These are phyloP conservation scores for Brachionus paranguensis DNA, from an alignment of 1,140 invertebrate genomes.

Conservation along the genomic window DNA sequence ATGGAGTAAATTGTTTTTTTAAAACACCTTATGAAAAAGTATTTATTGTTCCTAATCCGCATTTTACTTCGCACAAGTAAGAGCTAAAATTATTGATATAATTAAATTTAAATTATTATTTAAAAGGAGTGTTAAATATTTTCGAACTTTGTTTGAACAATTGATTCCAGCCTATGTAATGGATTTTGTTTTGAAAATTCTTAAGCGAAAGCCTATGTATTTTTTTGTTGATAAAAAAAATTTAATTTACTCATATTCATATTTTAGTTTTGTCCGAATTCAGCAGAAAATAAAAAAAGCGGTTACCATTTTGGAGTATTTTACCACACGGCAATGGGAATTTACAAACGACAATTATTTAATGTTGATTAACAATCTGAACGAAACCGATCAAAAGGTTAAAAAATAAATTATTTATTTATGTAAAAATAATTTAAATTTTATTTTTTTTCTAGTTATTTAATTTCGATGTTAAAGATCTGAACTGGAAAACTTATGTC, in stretches of 20 bases:
- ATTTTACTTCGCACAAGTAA: slow-evolving; percentile 44
- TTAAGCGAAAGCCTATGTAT: slow-evolving; percentile 45
- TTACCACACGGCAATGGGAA: slow-evolving; percentile 72
- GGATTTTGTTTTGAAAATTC: slow-evolving; percentile 49
- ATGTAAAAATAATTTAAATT: not conserved
- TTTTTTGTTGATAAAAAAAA: not conserved
- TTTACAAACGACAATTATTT: slow-evolving; percentile 70
- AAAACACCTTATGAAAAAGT: slow-evolving; percentile 50
- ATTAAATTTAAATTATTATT: not conserved
- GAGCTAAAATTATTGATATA: not conserved
- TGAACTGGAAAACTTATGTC: slow-evolving; percentile 51
- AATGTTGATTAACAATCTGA: slow-evolving; percentile 56
- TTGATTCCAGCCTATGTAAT: slow-evolving; percentile 51
- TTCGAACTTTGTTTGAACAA: slow-evolving; percentile 46
- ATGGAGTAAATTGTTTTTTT: slow-evolving; percentile 45
- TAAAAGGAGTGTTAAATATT: slow-evolving; percentile 44
- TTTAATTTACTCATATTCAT: not conserved
- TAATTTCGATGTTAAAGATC: slow-evolving; percentile 49
- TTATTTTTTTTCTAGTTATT: slow-evolving; percentile 41
- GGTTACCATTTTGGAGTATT: slow-evolving; percentile 69
- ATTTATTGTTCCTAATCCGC: slow-evolving; percentile 49
- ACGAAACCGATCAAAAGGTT: slow-evolving; percentile 56
- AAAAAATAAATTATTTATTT: not conserved
- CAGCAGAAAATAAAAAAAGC: slow-evolving; percentile 73
- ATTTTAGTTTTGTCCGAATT: slow-evolving; percentile 67